Percentiles rank a stretch among this genome's conserved stretches.
Conservation (phyloP, 2,113 vertebrate genomes). For the Gymnogyps californianus region DNA sequence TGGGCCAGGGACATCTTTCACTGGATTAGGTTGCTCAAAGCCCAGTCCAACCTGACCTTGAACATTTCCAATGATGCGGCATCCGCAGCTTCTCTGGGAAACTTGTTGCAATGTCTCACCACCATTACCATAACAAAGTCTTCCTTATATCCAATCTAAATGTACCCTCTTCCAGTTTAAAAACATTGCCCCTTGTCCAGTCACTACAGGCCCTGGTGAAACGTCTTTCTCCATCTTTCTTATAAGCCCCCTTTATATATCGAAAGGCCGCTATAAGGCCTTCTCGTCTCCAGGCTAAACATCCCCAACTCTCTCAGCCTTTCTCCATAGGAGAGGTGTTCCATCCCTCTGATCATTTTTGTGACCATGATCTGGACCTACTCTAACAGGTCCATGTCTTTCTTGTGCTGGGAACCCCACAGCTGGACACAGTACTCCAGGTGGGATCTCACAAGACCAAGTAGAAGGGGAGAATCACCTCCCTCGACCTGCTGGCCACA, state of each 20-base stretch:
- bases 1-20: not conserved
- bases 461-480: too few relatives aligned
- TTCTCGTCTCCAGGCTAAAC: not conserved
- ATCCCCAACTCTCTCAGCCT: not conserved
- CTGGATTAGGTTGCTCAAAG: not conserved
- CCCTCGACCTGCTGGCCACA: too few relatives aligned
- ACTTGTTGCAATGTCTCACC: not conserved
- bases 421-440: not conserved
- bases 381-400: not conserved
- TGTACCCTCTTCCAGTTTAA: not conserved
- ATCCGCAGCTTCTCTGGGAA: not conserved
- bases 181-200: not conserved
- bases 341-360: not conserved
- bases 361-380: not conserved
- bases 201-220: not conserved
- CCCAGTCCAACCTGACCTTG: not conserved
- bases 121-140: not conserved
- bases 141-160: not conserved
- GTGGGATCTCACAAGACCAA: too few relatives aligned
- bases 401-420: not conserved
- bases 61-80: not conserved
- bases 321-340: not conserved
- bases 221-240: not conserved
- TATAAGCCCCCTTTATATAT: not conserved
- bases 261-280: not conserved